Percentiles rank a stretch among this genome's conserved stretches.
phyloP scores from a whole-genome alignment of 2,113 vertebrate genomes.

The Dascyllus trimaculatus region DNA sequence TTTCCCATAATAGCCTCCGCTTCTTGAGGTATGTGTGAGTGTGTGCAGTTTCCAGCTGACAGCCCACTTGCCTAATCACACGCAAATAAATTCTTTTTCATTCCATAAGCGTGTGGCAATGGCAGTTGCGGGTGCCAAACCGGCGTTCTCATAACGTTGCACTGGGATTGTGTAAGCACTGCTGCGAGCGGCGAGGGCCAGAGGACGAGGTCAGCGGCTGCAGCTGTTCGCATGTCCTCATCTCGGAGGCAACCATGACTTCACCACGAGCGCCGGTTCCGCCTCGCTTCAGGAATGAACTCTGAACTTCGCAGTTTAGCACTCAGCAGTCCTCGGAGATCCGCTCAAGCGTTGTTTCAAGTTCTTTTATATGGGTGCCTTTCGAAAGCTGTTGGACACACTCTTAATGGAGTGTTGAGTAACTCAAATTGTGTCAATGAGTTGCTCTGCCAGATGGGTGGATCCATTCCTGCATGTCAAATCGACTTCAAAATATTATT shows the following conservation, averaged over 20 bases:
- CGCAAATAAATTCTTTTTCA: constrained; percentile 21
- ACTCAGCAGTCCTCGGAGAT: constrained; percentile 11
- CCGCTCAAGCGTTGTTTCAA: background rate
- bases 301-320: constrained; percentile 36
- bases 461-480: constrained; percentile 34
- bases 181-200: constrained; percentile 28
- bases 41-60: constrained; percentile 13
- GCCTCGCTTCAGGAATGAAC: constrained; percentile 42
- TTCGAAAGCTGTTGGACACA: background rate
- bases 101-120: constrained; percentile 46
- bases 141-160: constrained; percentile 39
- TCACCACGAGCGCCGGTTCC: constrained; percentile 51
- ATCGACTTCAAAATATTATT: constrained; percentile 35
- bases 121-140: constrained; percentile 52
- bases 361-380: background rate
- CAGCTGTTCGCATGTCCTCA: constrained; percentile 72
- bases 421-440: constrained; percentile 22
- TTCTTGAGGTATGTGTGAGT: background rate
- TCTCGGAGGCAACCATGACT: constrained; percentile 61
- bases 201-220: constrained; percentile 61
- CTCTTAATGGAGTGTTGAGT: background rate
- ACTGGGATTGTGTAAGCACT: constrained; percentile 49
- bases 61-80: constrained; percentile 20
- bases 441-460: constrained; percentile 36
- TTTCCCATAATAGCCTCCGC: constrained; percentile 24